Evolutionary conservation across 2,797 vertebrate species (phyloP).

Genomic region (Megaceryle alcyon): DNA sequence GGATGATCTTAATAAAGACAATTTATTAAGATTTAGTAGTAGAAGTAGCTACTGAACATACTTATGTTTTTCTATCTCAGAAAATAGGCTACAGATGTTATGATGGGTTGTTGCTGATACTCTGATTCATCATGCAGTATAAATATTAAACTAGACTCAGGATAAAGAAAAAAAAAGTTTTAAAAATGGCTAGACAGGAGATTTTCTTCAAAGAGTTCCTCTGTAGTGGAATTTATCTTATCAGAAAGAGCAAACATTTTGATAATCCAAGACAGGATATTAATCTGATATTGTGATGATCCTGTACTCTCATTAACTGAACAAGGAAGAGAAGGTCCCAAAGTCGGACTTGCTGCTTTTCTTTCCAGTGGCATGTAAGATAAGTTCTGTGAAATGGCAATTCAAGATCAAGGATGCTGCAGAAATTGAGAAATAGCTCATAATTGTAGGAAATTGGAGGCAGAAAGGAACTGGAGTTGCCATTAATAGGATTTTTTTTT

Average conservation of each 20-base stretch:
- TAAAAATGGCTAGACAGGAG: conserved; percentile 60
- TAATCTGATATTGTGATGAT: conserved; percentile 31
- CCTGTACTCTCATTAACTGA: not conserved
- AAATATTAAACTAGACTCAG: conserved; percentile 25
- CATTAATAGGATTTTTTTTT: not conserved
- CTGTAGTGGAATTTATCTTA: conserved; percentile 52
- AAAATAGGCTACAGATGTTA: conserved; percentile 28
- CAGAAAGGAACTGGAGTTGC: not conserved
- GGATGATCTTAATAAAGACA: not conserved
- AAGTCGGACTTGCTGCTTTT: not conserved
- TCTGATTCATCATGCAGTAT: not conserved
- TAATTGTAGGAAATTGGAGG: not conserved
- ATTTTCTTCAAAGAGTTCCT: conserved; percentile 68
- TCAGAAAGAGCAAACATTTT: conserved; percentile 65
- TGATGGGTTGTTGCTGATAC: not conserved
- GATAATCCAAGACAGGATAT: conserved; percentile 26
- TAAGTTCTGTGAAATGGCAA: conserved; percentile 5
- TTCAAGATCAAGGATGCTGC: not conserved
- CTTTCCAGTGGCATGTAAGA: not conserved
- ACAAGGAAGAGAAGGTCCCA: not conserved
- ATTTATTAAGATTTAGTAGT: not conserved
- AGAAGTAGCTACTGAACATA: not conserved
- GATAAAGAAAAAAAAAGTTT: conserved; percentile 19
- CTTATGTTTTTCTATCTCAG: not conserved
- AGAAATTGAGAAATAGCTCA: not conserved